Evolutionary conservation across 2,888 invertebrate species (phyloP).

Genomic region (Melikaiella ostensackeni): DNA sequence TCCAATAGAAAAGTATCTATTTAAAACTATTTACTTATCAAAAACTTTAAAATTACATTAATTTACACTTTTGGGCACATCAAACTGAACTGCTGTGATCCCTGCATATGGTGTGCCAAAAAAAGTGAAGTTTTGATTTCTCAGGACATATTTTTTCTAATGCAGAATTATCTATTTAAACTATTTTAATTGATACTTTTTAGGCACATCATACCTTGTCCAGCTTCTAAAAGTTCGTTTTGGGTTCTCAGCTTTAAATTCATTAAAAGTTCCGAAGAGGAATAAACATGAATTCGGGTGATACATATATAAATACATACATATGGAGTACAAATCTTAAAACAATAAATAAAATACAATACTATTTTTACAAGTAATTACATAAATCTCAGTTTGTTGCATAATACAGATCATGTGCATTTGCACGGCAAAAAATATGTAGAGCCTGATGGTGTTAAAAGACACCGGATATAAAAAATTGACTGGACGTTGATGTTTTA

Average conservation of each 20-base stretch:
- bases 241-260: conserved; percentile 15
- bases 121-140: background rate
- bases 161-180: background rate
- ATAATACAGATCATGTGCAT: background rate
- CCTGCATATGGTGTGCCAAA: background rate
- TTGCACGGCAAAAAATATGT: background rate
- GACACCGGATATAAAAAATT: background rate
- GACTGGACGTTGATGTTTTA: background rate
- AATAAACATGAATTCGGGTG: background rate
- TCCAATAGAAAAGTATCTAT: no score
- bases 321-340: conserved; percentile 15
- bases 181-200: background rate
- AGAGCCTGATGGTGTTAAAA: background rate
- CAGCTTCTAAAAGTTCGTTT: conserved; percentile 3
- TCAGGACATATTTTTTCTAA: background rate
- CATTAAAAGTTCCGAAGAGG: background rate
- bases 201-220: background rate
- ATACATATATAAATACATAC: background rate
- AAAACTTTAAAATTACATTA: no score
- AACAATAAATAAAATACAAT: conserved; percentile 14
- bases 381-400: conserved; percentile 29
- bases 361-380: conserved; percentile 16
- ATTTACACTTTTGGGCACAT: no score
- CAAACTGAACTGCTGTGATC: no score
- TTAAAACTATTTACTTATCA: no score